Base-by-base conservation (phyloP, 2,113 vertebrate genomes). In the Callipepla californica region DNA sequence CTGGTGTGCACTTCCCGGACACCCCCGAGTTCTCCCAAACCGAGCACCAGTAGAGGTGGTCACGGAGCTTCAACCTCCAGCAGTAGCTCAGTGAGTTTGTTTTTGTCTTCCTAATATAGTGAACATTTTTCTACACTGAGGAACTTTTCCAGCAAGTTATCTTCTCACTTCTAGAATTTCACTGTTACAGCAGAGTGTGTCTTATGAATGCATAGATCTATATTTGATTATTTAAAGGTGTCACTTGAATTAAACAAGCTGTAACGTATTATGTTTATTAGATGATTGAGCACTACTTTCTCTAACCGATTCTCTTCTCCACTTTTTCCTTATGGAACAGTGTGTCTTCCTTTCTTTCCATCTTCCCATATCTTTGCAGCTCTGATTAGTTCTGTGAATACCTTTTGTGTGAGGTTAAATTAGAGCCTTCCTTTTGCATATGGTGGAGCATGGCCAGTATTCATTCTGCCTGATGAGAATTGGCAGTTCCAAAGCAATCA, bases 1-100 rank as follows among this genome's bases (percentile, higher is more conserved):
- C 97, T 98, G 91, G 98, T 98, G 8, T 98, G 98, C 93, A 94
- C 98, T 87, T 98, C 98, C 86, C 97, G 97, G 96, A 98, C 97
- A 90, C 98, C 98, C 90, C 98, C 98, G 84, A 97, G 96, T 95
- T 98, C 98, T 94, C 98, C 98, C 73, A 97, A 97, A 91, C 88
- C 97, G 83, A 96, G 96, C 90, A 96, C 90, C 85, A 94, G 75
- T 91, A 96, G 94, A 95, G 97, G 96, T 95, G 89, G 62, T 78
- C 89, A 48, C 0, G 95, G 95, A 96, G 48, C 95, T 4, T 73
- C 96, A 95, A 76, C 96, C 63, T 96, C 97, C 92, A 95, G 90
- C 96, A 97, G 87, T 96, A 97, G 42, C 94, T 97, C 97, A 93
- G 98, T 98, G 97, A 98, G 98, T 98, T 81, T 40, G 10, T 40